These are phyloP conservation scores for Platycnemis pennipes DNA, from an alignment of 2,888 invertebrate species.

Conservation along the genomic window DNA sequence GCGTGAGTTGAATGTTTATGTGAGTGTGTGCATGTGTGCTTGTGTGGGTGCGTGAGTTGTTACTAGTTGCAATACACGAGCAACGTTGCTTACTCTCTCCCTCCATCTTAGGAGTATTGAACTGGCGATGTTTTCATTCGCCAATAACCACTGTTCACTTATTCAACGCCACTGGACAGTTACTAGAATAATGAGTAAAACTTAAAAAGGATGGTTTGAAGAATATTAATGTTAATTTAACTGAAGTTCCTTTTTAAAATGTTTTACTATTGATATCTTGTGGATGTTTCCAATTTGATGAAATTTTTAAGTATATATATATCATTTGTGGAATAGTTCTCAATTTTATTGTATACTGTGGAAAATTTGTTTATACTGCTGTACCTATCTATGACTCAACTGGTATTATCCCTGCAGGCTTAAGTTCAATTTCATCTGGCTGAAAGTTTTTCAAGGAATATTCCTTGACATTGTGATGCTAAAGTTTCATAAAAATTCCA, in stretches of 20 bases:
- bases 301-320: constrained; percentile 18
- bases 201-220: constrained; percentile 16
- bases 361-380: not conserved
- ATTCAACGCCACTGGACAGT: constrained; percentile 48
- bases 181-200: constrained; percentile 25
- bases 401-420: not conserved
- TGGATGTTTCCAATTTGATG: constrained; percentile 18
- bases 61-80: constrained; percentile 67
- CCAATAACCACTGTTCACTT: constrained; percentile 52
- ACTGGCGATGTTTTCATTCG: constrained; percentile 63
- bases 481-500: constrained; percentile 11
- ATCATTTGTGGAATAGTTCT: constrained; percentile 16
- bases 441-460: not conserved
- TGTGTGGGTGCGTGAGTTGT: constrained; percentile 12
- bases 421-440: not conserved
- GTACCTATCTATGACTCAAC: constrained; percentile 5
- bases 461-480: constrained; percentile 23
- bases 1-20: too few species aligned
- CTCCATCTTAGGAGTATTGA: constrained; percentile 62
- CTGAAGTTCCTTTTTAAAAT: constrained; percentile 25
- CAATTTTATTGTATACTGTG: not conserved
- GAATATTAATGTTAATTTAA: not conserved
- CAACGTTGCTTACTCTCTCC: constrained; percentile 66
- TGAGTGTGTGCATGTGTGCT: constrained; percentile 10
- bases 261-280: not conserved